Evolutionary conservation across 2,113 vertebrate species (phyloP), one percentile per base, ranked within the genome.

Genomic region (Aix galericulata): DNA sequence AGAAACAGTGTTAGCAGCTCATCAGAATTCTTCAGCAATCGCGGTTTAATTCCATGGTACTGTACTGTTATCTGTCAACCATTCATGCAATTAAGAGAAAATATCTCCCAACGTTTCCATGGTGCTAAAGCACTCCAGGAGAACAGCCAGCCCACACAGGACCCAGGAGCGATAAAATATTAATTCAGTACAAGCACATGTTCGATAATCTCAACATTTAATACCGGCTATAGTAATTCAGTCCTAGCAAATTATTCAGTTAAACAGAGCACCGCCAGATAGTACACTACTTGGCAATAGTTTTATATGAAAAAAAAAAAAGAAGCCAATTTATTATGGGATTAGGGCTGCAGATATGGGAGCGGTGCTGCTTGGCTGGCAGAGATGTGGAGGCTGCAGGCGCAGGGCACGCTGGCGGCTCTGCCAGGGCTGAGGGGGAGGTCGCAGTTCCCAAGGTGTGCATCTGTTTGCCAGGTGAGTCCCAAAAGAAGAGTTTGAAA

Each of bases 91-190:
- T 97, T 97, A 97, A 94, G 86, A 96, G 94, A 96, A 97, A 97
- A 97, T 96, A 97, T 97, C 96, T 98, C 92, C 94, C 66, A 94
- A 94, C 4, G 97, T 98, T 98, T 98, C 98, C 97, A 98, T 98
- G 98, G 98, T 95, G 95, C 96, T 96, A 74, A 83, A 97, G 97
- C 96, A 87, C 97, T 98, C 91, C 95, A 95, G 93, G 95, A 95
- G 98, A 97, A 83, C 94, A 97, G 88, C 90, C 98, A 97, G 96
- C 98, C 98, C 98, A 98, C 98, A 98, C 97, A 96, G 94, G 96
- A 75, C 96, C 48, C 60, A 71, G 92, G 76, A 98, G 95, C 90
- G 59, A 92, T 97, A 92, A 97, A 98, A 98, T 96, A 98, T 97
- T 97, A 96, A 98, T 97, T 96, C 96, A 73, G 77, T 73, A 94